Evolutionary conservation across 2,888 invertebrate species (phyloP), one percentile per base, ranked within the genome.

Genomic region (Stictocephala bisonia): DNA sequence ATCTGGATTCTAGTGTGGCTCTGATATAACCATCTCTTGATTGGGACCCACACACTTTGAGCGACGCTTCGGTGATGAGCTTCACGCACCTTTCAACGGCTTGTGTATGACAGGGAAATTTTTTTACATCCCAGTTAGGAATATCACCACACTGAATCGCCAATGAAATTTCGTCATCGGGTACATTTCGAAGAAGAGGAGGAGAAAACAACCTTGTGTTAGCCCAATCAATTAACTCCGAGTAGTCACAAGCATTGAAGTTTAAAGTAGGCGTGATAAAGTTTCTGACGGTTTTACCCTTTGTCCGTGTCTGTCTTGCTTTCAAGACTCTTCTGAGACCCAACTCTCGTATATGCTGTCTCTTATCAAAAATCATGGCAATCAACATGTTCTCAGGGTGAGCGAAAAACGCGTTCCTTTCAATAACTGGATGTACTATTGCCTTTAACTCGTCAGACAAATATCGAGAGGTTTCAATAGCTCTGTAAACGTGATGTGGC

Each of bases 91-190:
- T 56, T 56, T 77, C 67, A 15, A 77, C 76, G 1, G 72, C 75
- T 35, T 76, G 72, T 27, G n/a, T n/a, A n/a, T n/a, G n/a, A n/a
- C 75, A 70, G 58, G 75, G 75, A 58, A 71, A n/a, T 3, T 0
- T 26, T 24, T 58, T 27, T 6, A 71, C 24, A 18, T 41, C 27
- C 26, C 50, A 24, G 20, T 15, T 18, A 7, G 60, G 27, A 20
- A 31, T 24, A 26, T 11, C 3, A 31, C 31, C 58, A 15, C 13
- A 13, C 7, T 24, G 27, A 3, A 40, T 24, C 1, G 26, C 2
- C 18, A 13, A 18, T 48, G 1, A 9, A n/a, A 24, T 58, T 27
- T 60, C 44, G 15, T 71, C 60, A 15, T 58, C 26, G n/a, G 58
- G 4, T 27, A 71, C 24, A 20, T 24, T 11, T 1, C n/a, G 3